Conservation (phyloP, 1,140 invertebrate species). For the Ooceraea biroi region DNA sequence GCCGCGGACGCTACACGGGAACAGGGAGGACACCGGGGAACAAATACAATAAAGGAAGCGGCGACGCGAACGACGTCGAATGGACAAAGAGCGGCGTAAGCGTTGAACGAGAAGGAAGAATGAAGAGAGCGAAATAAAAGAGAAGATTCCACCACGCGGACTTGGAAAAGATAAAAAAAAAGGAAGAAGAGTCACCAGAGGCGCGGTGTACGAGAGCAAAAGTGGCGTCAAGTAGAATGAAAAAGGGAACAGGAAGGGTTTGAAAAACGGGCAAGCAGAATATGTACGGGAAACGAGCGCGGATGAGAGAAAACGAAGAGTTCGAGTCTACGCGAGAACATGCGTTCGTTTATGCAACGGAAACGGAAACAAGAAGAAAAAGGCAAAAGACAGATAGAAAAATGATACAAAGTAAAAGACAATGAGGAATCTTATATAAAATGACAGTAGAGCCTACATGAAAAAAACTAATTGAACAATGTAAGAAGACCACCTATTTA, state of each 20-base stretch:
- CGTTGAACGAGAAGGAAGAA: conserved; percentile 42
- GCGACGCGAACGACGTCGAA: conserved; percentile 45
- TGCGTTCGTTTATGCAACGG: conserved; percentile 18
- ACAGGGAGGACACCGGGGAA: conserved; percentile 42
- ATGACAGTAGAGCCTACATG: too few species aligned
- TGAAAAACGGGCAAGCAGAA: conserved; percentile 41
- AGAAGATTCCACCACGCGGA: conserved; percentile 13
- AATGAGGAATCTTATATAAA: too few species aligned
- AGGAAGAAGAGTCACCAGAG: not conserved
- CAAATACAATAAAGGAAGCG: conserved; percentile 61
- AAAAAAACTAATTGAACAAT: conserved; percentile 6
- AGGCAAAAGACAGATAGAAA: not conserved
- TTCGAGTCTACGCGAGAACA: conserved; percentile 6
- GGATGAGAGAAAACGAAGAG: conserved; percentile 34
- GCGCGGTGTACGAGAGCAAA: conserved; percentile 20
- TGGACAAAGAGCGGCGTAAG: conserved; percentile 55
- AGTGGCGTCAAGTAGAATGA: conserved; percentile 61
- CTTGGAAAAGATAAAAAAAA: not conserved
- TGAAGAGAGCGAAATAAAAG: conserved; percentile 40
- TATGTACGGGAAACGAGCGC: conserved; percentile 18
- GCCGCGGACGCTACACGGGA: not conserved
- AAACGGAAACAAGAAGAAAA: conserved; percentile 16
- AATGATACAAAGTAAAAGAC: not conserved
- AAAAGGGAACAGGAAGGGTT: conserved; percentile 35
- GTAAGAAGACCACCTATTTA: not conserved